Conservation (phyloP, 2,797 vertebrate species). For the Hyperoplus immaculatus region DNA sequence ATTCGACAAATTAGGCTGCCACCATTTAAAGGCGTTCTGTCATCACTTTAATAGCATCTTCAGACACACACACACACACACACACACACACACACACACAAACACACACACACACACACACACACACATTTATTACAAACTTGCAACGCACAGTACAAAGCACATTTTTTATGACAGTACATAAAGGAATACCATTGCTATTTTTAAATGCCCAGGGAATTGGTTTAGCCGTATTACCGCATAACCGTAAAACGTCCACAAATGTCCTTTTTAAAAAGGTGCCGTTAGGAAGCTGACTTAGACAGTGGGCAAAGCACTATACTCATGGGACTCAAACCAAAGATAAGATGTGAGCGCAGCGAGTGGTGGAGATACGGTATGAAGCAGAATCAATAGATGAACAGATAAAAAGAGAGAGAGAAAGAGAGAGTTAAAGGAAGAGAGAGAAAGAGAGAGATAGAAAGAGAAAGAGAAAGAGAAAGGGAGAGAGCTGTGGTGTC, state of each 20-base stretch:
- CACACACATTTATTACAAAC: too few relatives aligned
- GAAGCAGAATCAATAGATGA: conserved; percentile 63
- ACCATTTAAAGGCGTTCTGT: too few relatives aligned
- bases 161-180: too few relatives aligned
- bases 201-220: neutral
- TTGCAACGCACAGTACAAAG: too few relatives aligned
- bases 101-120: too few relatives aligned
- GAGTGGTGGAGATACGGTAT: conserved; percentile 45
- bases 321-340: conserved; percentile 55
- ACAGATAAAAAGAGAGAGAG: conserved; percentile 46
- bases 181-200: neutral
- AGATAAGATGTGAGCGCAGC: conserved; percentile 51
- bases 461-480: too few relatives aligned
- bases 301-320: conserved; percentile 49
- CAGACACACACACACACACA: too few relatives aligned
- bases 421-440: neutral
- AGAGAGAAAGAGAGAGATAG: too few relatives aligned
- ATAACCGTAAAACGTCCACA: neutral
- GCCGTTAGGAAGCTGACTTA: conserved; percentile 28
- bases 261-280: conserved; percentile 4
- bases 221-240: too few relatives aligned
- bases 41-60: too few relatives aligned
- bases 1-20: too few relatives aligned
- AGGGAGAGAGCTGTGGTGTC: conserved; percentile 47
- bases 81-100: too few relatives aligned